These are phyloP conservation scores for Chrysodeixis includens DNA, from an alignment of 2,888 invertebrate genomes.

Conservation along the genomic window DNA sequence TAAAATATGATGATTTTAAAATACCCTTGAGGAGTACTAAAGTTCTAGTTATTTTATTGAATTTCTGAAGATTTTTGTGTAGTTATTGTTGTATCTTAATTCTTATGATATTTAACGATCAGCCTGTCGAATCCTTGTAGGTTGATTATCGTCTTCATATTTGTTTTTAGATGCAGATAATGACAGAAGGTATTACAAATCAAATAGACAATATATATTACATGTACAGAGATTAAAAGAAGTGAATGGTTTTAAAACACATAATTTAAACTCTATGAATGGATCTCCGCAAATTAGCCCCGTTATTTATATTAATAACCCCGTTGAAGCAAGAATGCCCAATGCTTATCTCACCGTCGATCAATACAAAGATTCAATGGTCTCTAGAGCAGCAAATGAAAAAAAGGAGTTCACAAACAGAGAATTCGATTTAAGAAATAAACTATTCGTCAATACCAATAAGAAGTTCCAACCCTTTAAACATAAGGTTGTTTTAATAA, in stretches of 20 bases:
- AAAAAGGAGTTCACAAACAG: constrained; percentile 48
- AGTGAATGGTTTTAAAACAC: constrained; percentile 78
- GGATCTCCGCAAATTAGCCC: constrained; percentile 55
- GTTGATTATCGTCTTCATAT: not conserved
- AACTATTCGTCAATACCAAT: not conserved
- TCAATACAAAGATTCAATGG: constrained; percentile 73
- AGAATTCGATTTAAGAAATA: constrained; percentile 7
- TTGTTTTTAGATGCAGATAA: constrained; percentile 33
- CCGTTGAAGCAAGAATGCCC: constrained; percentile 78
- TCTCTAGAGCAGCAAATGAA: constrained; percentile 56
- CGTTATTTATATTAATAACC: constrained; percentile 79
- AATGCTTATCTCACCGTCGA: constrained; percentile 72
- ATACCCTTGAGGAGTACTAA: too few species aligned
- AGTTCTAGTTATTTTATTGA: too few species aligned
- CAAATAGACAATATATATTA: constrained; percentile 67
- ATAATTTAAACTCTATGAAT: constrained; percentile 73
- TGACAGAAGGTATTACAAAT: constrained; percentile 19
- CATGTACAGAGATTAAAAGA: constrained; percentile 77
- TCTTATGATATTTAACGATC: too few species aligned
- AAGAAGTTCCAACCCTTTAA: constrained; percentile 24
- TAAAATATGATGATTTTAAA: too few species aligned
- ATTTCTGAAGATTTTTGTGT: too few species aligned
- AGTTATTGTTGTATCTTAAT: too few species aligned
- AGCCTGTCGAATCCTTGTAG: too few species aligned
- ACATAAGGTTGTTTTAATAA: not conserved